Evolutionary conservation across 2,113 vertebrate species (phyloP).

Genomic region (Larimichthys crocea): DNA sequence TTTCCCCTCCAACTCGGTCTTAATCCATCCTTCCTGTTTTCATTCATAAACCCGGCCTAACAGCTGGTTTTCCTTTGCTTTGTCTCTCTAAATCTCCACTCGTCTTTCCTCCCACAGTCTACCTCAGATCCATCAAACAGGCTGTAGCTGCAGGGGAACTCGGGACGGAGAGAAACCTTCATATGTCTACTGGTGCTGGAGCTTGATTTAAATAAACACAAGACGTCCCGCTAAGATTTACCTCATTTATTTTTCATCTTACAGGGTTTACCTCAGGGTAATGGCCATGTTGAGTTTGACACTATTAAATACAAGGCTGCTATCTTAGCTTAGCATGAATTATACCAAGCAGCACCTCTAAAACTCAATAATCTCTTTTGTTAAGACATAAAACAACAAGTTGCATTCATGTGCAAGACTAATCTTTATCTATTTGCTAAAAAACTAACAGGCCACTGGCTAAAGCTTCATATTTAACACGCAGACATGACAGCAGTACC

Average conservation of each 20-base stretch:
- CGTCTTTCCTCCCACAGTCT: constrained; percentile 16
- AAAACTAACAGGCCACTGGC: not conserved
- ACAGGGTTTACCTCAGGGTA: not conserved
- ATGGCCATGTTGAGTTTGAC: not conserved
- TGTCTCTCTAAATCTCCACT: constrained; percentile 27
- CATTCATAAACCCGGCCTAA: constrained; percentile 67
- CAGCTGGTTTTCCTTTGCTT: constrained; percentile 70
- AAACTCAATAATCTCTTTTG: not conserved
- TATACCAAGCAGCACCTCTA: not conserved
- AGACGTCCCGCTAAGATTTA: not conserved
- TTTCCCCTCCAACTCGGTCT: constrained; percentile 49
- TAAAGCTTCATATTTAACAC: not conserved
- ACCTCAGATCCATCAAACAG: constrained; percentile 42
- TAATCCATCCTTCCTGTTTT: constrained; percentile 75
- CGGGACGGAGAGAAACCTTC: constrained; percentile 3
- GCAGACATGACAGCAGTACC: not conserved
- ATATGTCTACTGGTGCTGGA: not conserved
- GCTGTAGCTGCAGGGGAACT: constrained; percentile 9
- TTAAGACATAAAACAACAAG: not conserved
- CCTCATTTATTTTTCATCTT: constrained; percentile 13
- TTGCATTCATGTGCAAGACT: too few species aligned
- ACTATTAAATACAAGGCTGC: too few species aligned
- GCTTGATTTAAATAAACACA: constrained; percentile 12
- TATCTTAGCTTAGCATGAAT: too few species aligned
- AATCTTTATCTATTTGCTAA: too few species aligned